Evolutionary conservation across 92 coral and sea anemone species (phyloP).

Genomic region (Scolanthus callimorphus): DNA sequence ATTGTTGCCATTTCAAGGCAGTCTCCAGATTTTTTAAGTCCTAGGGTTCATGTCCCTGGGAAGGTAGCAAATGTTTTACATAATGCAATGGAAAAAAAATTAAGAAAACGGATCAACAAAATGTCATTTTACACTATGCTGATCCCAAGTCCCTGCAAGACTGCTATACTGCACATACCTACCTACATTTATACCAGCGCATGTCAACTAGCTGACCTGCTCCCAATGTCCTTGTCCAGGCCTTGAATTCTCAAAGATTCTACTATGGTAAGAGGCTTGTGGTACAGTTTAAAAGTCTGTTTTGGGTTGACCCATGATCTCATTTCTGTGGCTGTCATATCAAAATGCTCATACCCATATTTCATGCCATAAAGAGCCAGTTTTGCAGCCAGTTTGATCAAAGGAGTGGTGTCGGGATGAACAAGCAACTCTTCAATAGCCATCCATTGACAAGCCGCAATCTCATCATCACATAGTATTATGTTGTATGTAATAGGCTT

Average conservation of each 20-base stretch:
- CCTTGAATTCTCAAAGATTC: conserved; percentile 8
- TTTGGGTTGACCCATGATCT: conserved; percentile 70
- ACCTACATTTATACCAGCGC: too few species aligned
- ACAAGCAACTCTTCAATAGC: conserved; percentile 42
- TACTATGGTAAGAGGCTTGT: conserved; percentile 49
- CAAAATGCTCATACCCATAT: conserved; percentile 79
- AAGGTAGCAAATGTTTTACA: too few species aligned
- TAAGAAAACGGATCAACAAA: too few species aligned
- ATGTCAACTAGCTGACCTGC: background rate
- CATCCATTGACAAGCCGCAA: conserved; percentile 79
- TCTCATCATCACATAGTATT: conserved; percentile 67
- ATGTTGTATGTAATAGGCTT: conserved; percentile 56
- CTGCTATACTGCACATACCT: too few species aligned
- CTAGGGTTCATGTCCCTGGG: too few species aligned
- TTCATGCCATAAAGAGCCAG: conserved; percentile 58
- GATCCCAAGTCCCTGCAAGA: too few species aligned
- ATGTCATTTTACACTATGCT: too few species aligned
- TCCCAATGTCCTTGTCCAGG: conserved; percentile 1
- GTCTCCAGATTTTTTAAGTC: too few species aligned
- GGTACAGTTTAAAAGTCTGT: conserved; percentile 57
- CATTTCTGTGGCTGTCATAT: conserved; percentile 51
- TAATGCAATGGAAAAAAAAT: too few species aligned
- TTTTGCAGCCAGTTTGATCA: conserved; percentile 64
- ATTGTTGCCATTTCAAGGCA: too few species aligned
- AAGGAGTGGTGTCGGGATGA: conserved; percentile 66